These are phyloP conservation scores for Tringa solitaria DNA, from an alignment of 2,113 vertebrate species.

Conservation along the genomic window DNA sequence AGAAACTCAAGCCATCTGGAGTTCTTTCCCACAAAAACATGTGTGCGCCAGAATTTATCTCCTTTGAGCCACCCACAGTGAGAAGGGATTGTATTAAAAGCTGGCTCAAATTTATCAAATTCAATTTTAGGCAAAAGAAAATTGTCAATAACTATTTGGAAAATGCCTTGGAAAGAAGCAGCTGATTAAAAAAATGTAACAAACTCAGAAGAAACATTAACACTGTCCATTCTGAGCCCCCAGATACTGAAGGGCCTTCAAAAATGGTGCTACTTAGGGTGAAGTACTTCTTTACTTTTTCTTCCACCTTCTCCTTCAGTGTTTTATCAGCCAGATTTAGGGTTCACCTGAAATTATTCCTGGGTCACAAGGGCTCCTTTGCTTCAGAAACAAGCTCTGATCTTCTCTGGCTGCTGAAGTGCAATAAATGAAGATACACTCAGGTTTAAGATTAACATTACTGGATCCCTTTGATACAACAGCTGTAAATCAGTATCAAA, in stretches of 20 bases:
- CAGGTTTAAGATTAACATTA: background rate
- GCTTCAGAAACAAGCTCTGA: background rate
- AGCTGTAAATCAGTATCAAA: background rate
- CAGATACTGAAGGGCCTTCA: background rate
- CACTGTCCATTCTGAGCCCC: background rate
- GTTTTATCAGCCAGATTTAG: background rate
- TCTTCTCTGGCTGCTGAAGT: background rate
- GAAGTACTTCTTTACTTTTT: background rate
- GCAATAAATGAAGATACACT: background rate
- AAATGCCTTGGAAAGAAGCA: background rate
- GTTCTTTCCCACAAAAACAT: background rate
- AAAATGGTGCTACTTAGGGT: rapidly evolving
- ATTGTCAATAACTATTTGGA: background rate
- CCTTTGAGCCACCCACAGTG: slow-evolving; percentile 33
- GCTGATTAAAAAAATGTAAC: background rate
- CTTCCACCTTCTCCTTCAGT: background rate
- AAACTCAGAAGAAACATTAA: background rate
- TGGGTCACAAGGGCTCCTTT: background rate
- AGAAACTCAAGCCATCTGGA: slow-evolving; percentile 48
- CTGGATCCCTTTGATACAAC: background rate
- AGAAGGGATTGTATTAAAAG: background rate
- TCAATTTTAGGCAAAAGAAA: background rate
- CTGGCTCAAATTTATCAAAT: background rate
- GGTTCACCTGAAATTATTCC: background rate
- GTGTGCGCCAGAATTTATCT: background rate